phyloP scores from a whole-genome alignment of 1,140 invertebrate species.

The Drosophila trapezifrons region DNA sequence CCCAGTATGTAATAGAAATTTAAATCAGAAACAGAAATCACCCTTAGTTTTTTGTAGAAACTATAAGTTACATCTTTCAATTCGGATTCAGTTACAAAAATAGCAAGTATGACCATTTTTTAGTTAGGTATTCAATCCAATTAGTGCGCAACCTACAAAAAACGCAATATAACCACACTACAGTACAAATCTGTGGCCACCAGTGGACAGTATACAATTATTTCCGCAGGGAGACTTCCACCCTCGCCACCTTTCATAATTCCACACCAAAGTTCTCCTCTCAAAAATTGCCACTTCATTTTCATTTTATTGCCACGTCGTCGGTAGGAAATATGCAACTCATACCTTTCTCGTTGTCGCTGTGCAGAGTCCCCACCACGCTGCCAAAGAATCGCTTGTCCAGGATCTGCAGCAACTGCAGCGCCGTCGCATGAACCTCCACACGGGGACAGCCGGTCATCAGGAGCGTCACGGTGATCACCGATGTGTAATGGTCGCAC shows the following conservation, averaged over 20 bases:
- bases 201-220: no score
- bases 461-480: slow-evolving; percentile 98
- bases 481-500: slow-evolving; percentile 98
- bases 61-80: no score
- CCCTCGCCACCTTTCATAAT: neutral
- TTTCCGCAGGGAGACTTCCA: neutral
- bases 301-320: slow-evolving; percentile 22
- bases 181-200: neutral
- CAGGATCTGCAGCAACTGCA: slow-evolving; percentile 96
- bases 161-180: neutral
- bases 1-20: neutral
- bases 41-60: no score
- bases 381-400: slow-evolving; percentile 97
- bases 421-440: slow-evolving; percentile 95
- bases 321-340: slow-evolving; percentile 5
- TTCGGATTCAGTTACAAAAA: no score
- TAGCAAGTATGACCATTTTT: neutral
- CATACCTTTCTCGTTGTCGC: slow-evolving; percentile 89
- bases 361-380: slow-evolving; percentile 87
- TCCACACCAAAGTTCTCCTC: neutral
- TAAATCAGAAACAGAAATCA: neutral
- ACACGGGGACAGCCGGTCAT: slow-evolving; percentile 97
- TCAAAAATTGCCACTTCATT: neutral
- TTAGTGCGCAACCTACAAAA: neutral
- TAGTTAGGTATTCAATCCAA: neutral